phyloP scores from a whole-genome alignment of 2,797 vertebrate species.

The Hydrolagus colliei region DNA sequence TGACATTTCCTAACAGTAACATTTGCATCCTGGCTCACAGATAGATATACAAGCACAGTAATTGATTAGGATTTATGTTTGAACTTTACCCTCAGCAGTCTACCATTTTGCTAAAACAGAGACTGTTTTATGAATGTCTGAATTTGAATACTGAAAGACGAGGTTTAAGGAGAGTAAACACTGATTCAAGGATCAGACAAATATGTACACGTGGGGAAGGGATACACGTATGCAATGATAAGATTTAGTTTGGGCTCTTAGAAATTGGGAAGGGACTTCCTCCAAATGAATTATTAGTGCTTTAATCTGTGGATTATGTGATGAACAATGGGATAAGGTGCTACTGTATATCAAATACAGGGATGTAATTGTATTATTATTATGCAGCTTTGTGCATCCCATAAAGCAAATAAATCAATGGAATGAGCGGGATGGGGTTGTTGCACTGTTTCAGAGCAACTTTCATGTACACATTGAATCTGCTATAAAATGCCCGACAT shows the following conservation, averaged over 20 bases:
- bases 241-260: not conserved
- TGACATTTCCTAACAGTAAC: constrained; percentile 6
- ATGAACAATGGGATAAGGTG: not conserved
- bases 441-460: too few relatives aligned
- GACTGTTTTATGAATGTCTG: not conserved
- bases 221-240: not conserved
- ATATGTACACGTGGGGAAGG: not conserved
- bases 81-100: not conserved
- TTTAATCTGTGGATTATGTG: not conserved
- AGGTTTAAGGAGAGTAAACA: not conserved
- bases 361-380: too few relatives aligned
- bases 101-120: not conserved
- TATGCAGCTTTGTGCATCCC: too few relatives aligned
- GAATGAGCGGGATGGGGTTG: too few relatives aligned
- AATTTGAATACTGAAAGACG: constrained; percentile 8
- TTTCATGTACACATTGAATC: too few relatives aligned
- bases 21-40: not conserved
- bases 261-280: not conserved
- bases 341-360: too few relatives aligned
- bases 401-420: too few relatives aligned
- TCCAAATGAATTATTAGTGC: too few relatives aligned
- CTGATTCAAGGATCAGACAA: not conserved
- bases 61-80: constrained; percentile 11
- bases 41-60: constrained; percentile 12
- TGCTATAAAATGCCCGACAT: too few relatives aligned